Evolutionary conservation across 2,113 vertebrate genomes (phyloP), one percentile per base, ranked within the genome.

Genomic region (Falco punctatus): DNA sequence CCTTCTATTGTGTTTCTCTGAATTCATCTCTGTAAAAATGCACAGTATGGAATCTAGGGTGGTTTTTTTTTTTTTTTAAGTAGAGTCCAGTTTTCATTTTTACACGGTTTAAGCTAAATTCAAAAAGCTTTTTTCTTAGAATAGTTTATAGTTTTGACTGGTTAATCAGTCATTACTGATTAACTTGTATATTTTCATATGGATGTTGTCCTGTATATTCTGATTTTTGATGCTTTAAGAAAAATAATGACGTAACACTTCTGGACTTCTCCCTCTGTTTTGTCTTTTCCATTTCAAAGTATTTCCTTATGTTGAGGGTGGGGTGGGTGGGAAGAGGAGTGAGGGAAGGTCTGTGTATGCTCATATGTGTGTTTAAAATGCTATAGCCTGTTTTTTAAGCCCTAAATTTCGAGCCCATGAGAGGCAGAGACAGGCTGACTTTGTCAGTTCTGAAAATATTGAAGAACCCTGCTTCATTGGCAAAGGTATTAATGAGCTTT

Each of bases 401-500:
- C 30, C 6, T 70, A n/a, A 17, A 7, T 74, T 42, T 42, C 42
- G 72, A 84, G 58, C 11, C 22, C 49, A n/a, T 11, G 24, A 0
- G 11, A 90, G 32, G 40, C 3, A 71, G n/a, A 10, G 44, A 30
- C 22, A 79, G 42, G 57, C 16, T 81, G 69, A 64, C 42, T 71
- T 79, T 93, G 44, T 52, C 5, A 10, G 28, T 70, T 88, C 81
- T 86, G 69, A 70, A 87, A 91, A 64, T 30, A 72, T 51, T 30
- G 62, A 28, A 82, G 57, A 66, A 5, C 3, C 0, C 1, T 62
- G 15, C 38, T 82, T 96, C 95, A 88, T 87, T 85, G 81, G 67
- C 59, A 95, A 81, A 92, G 48, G 54, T 92, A 83, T 95, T 94
- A 91, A 95, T 94, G 74, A 88, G 15, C n/a, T 88, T 88, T 91